Conservation (phyloP, 2,797 vertebrate genomes). For the Gila robusta region DNA sequence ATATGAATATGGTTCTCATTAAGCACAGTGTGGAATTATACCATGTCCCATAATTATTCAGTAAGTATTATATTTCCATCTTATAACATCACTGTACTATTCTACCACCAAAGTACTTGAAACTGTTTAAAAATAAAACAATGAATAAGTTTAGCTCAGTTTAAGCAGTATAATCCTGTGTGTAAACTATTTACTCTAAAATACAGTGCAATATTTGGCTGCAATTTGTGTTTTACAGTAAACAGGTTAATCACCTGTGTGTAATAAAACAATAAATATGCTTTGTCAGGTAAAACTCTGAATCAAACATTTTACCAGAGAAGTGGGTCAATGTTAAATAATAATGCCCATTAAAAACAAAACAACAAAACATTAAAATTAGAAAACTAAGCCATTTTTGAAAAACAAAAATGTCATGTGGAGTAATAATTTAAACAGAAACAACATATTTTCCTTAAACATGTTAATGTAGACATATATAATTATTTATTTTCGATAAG, state of each 20-base stretch:
- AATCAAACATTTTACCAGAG: neutral
- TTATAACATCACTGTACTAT: neutral
- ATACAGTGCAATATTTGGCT: neutral
- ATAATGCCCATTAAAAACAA: neutral
- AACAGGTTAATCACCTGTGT: neutral
- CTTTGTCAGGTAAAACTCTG: neutral
- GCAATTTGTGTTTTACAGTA: neutral
- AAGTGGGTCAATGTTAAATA: neutral
- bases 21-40: neutral
- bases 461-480: neutral
- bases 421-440: neutral
- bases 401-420: neutral
- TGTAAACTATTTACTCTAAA: neutral
- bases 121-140: neutral
- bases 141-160: neutral
- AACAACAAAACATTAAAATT: neutral
- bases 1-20: too few relatives aligned
- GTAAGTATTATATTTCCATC: neutral
- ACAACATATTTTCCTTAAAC: too few relatives aligned
- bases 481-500: neutral
- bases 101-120: neutral
- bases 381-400: neutral
- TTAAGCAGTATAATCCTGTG: neutral
- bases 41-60: neutral
- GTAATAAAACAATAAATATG: neutral